A percentile compares a stretch with the other conserved stretches of the same genome.
phyloP scores from a whole-genome alignment of 2,797 vertebrate genomes.

The Thamnophis elegans region DNA sequence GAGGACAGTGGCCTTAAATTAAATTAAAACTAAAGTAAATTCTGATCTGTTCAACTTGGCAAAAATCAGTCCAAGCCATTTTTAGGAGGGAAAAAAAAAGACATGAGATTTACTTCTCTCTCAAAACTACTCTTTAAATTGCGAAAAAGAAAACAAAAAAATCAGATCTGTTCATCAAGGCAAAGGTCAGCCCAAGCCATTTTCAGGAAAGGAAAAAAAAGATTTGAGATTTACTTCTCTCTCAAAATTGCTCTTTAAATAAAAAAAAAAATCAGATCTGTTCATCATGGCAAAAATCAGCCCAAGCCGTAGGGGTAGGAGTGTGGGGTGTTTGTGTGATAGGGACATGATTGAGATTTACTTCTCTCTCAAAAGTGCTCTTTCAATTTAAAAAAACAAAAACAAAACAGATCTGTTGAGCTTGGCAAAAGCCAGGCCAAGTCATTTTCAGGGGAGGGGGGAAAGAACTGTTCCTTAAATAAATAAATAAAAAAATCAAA shows the following conservation, averaged over 20 bases:
- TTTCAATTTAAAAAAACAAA: too few species aligned
- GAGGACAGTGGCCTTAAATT: background rate
- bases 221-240: background rate
- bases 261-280: background rate
- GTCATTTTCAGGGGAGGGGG: too few species aligned
- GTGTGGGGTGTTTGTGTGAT: too few species aligned
- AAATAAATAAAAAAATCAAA: too few species aligned
- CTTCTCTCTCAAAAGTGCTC: background rate
- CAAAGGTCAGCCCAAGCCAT: background rate
- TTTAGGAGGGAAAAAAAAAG: background rate
- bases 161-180: background rate
- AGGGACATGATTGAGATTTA: background rate
- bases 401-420: too few species aligned
- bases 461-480: too few species aligned
- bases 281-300: background rate
- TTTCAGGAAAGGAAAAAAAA: background rate
- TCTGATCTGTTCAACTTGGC: background rate
- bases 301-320: background rate
- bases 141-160: too few species aligned
- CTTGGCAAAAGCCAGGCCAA: too few species aligned
- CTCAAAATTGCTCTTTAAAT: background rate
- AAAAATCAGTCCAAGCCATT: background rate
- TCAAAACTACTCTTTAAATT: background rate
- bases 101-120: background rate
- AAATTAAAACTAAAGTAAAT: slow-evolving; percentile 33